Evolutionary conservation across 1,140 invertebrate genomes (phyloP).

Genomic region (Trichonephila clavipes): DNA sequence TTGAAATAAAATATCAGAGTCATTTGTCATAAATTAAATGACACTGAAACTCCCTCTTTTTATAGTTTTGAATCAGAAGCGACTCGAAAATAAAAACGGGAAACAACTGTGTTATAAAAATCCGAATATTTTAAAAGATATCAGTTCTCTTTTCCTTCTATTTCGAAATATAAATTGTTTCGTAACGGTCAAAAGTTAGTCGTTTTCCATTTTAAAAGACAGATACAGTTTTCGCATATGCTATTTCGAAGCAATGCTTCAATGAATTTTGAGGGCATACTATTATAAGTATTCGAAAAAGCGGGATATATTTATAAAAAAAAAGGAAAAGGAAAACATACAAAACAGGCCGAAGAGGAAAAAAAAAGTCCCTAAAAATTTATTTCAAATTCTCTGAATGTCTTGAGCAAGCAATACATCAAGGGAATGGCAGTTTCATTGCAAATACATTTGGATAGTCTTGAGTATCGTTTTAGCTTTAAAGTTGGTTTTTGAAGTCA

Average conservation of each 20-base stretch:
- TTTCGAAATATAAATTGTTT: conserved; percentile 67
- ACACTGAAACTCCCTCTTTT: conserved; percentile 73
- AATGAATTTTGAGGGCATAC: conserved; percentile 54
- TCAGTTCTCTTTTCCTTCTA: neutral
- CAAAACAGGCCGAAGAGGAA: conserved; percentile 14
- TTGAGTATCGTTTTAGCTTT: conserved; percentile 18
- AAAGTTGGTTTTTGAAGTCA: conserved; percentile 66
- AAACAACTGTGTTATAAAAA: conserved; percentile 68
- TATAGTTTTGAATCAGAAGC: conserved; percentile 61
- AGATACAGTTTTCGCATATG: conserved; percentile 72
- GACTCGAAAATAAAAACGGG: conserved; percentile 28
- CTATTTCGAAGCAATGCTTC: conserved; percentile 60
- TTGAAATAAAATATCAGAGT: conserved; percentile 65
- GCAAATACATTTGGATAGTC: conserved; percentile 68
- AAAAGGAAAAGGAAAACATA: neutral
- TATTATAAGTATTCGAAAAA: conserved; percentile 36
- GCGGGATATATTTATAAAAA: conserved; percentile 64
- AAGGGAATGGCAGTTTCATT: conserved; percentile 63
- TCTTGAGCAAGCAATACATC: conserved; percentile 63
- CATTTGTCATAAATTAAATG: conserved; percentile 76
- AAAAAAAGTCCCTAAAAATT: conserved; percentile 42
- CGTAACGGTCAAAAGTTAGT: conserved; percentile 66
- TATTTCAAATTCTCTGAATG: conserved; percentile 45
- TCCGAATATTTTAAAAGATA: conserved; percentile 74
- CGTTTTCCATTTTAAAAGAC: conserved; percentile 65